phyloP scores from a whole-genome alignment of 2,888 invertebrate species.

The Dyspetes luteomarginatus region DNA sequence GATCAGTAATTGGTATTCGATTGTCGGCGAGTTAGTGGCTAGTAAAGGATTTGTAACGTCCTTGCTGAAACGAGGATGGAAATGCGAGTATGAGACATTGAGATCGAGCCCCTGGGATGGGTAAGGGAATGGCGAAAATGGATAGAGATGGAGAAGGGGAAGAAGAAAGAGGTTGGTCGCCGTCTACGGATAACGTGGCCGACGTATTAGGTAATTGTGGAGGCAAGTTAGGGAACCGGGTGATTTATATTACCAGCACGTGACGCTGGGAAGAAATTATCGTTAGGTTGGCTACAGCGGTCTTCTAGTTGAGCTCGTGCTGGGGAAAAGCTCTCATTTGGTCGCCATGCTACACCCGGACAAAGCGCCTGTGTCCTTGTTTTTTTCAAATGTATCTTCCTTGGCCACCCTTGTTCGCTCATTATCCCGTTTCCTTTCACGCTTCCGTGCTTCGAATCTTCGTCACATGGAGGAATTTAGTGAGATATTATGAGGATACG shows the following conservation, averaged over 20 bases:
- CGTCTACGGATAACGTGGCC: constrained; percentile 76
- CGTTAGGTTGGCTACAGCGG: constrained; percentile 74
- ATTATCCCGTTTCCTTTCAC: neutral
- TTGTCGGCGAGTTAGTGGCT: constrained; percentile 73
- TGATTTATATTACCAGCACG: constrained; percentile 82
- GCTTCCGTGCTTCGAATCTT: neutral
- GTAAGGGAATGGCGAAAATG: constrained; percentile 40
- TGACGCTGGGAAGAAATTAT: constrained; percentile 80
- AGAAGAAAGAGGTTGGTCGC: constrained; percentile 55
- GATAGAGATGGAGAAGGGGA: constrained; percentile 49
- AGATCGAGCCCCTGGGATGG: constrained; percentile 20
- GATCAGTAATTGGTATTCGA: constrained; percentile 76
- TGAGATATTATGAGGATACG: neutral
- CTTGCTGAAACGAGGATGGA: constrained; percentile 58
- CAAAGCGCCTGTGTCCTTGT: constrained; percentile 11
- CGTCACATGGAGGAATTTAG: neutral
- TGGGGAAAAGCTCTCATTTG: constrained; percentile 34
- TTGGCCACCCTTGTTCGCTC: neutral
- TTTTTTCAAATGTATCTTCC: constrained; percentile 12
- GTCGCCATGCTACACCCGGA: constrained; percentile 26
- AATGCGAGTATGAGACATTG: constrained; percentile 48
- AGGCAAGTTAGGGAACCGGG: constrained; percentile 73
- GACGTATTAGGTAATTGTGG: constrained; percentile 80
- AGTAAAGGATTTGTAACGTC: constrained; percentile 57
- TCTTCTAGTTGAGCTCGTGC: constrained; percentile 11